These are phyloP conservation scores for Tubulanus polymorphus DNA, from an alignment of 2,888 invertebrate genomes.

Conservation along the genomic window DNA sequence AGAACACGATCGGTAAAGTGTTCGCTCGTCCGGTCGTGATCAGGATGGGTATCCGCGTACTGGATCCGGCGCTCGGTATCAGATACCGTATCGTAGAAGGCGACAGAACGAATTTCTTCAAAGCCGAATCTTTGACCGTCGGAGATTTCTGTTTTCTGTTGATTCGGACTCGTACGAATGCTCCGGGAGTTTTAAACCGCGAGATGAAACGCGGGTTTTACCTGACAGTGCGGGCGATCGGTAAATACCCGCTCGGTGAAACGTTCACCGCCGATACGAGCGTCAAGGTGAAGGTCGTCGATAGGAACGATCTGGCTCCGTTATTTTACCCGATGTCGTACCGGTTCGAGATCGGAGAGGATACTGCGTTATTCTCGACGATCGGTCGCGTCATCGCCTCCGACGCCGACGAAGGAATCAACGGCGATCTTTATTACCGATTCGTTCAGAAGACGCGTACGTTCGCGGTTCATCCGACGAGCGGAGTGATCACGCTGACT, in stretches of 20 bases:
- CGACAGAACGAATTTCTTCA: conserved; percentile 83
- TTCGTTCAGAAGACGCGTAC: conserved; percentile 67
- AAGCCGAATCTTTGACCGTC: conserved; percentile 80
- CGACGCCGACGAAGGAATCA: conserved; percentile 92
- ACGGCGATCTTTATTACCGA: conserved; percentile 96
- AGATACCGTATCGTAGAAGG: conserved; percentile 84
- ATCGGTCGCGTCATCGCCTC: conserved; percentile 72
- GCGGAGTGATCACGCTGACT: conserved; percentile 80
- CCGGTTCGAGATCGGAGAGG: conserved; percentile 80
- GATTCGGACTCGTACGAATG: conserved; percentile 81
- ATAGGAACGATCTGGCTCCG: conserved; percentile 75
- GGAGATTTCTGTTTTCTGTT: conserved; percentile 93
- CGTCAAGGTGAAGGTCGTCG: conserved; percentile 58
- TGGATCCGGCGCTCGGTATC: conserved; percentile 55
- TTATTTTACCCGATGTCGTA: conserved; percentile 88
- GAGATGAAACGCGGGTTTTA: conserved; percentile 82
- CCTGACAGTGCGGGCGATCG: conserved; percentile 70
- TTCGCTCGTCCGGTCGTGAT: conserved; percentile 63
- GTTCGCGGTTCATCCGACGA: conserved; percentile 90
- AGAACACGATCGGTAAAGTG: conserved; percentile 66
- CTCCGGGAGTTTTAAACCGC: conserved; percentile 84
- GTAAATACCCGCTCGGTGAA: conserved; percentile 43
- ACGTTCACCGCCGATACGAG: conserved; percentile 26
- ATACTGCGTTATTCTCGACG: conserved; percentile 78
- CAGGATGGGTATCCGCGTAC: conserved; percentile 75